A percentile compares a stretch with the other conserved stretches of the same genome.
phyloP scores from a whole-genome alignment of 2,797 vertebrate species.

The Danio albolineatus region DNA sequence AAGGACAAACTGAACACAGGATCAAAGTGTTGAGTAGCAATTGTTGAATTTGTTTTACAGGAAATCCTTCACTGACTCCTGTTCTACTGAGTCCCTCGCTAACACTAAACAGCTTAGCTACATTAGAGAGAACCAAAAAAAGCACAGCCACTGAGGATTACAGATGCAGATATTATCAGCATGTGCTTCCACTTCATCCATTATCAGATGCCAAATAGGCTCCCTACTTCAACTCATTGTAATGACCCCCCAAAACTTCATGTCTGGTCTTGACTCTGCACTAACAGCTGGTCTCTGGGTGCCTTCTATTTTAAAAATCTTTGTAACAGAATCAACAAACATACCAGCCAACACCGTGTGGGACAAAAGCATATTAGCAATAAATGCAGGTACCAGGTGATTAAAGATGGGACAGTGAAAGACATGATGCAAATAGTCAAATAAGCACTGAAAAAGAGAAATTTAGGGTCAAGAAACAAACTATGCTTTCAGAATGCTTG shows the following conservation, averaged over 20 bases:
- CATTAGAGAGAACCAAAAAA: slow-evolving; percentile 14
- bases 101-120: slow-evolving; percentile 3
- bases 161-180: not conserved
- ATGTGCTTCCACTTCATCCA: slow-evolving; percentile 25
- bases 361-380: slow-evolving; percentile 55
- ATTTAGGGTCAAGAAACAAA: too few relatives aligned
- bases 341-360: slow-evolving; percentile 66
- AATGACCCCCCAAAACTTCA: not conserved
- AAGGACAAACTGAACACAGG: not conserved
- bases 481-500: not conserved
- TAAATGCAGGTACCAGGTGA: slow-evolving; percentile 15
- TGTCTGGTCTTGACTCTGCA: slow-evolving; percentile 64
- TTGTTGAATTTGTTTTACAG: slow-evolving; percentile 24
- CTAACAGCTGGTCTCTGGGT: slow-evolving; percentile 79
- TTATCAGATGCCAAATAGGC: slow-evolving; percentile 38
- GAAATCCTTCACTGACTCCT: slow-evolving; percentile 24
- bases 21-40: slow-evolving; percentile 2
- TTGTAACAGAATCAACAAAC: slow-evolving; percentile 71
- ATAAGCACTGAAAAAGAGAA: not conserved
- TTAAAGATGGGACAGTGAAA: not conserved
- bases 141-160: slow-evolving; percentile 28
- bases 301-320: slow-evolving; percentile 80
- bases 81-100: not conserved
- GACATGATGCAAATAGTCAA: not conserved
- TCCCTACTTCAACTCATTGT: slow-evolving; percentile 13